Evolutionary conservation across 1,140 invertebrate genomes (phyloP), one percentile per base, ranked within the genome.

Genomic region (Drosophila kikkawai): DNA sequence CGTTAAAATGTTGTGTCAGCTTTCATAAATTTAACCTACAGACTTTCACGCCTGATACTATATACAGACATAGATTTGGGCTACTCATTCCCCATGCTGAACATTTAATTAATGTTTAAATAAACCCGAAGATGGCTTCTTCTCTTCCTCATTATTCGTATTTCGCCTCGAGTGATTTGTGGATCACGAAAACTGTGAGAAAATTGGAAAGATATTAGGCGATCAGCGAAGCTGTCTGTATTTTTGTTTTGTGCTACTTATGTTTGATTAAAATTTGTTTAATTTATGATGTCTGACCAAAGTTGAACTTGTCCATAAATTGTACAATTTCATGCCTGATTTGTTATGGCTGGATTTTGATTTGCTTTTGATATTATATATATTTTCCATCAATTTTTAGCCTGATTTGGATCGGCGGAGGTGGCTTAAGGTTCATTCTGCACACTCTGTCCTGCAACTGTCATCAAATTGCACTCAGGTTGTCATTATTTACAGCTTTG

Each of bases 401-500:
- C 8, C 29, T 19, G 39, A 42, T 66, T 67, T 29, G 12, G 32
- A 26, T 60, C 15, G 42, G 32, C n/a, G 29, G 26, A 1, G 29
- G 47, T 29, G 17, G 53, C 34, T 39, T 37, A 7, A 6, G 34
- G 22, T 15, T 59, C 17, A 13, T 22, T 32, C 37, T 42, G 9
- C 17, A 7, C 17, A 19, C 11, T 60, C 56, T 60, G 42, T 47
- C 68, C 37, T 68, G 77, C 73, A 84, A 80, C 75, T 79, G 85
- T 88, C 85, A 88, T 88, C 58, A 88, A 88, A 88, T 75, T 68
- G 75, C 80, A 78, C 80, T 87, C 83, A 88, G 65, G 50, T 51
- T 78, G 68, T 78, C 84, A 87, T 87, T 80, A 87, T 88, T 83
- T 77, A 75, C 74, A 83, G 84, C 67, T 87, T 87, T 87, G 77